phyloP scores from a whole-genome alignment of 2,888 invertebrate species.

The Drosophila mercatorum region DNA sequence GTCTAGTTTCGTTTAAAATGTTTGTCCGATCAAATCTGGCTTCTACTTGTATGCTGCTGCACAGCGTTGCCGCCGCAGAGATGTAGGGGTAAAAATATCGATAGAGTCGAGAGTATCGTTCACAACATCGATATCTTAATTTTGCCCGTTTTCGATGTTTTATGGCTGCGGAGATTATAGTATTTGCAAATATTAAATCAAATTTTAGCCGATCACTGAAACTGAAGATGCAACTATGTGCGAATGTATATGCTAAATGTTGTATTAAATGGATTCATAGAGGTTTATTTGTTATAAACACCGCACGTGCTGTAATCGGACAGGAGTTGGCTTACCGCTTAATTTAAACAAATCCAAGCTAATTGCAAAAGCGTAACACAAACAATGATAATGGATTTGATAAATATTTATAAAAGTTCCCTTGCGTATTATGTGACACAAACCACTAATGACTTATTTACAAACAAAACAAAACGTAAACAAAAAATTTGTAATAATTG shows the following conservation, averaged over 20 bases:
- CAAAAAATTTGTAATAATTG: constrained; percentile 20
- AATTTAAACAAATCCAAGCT: background rate
- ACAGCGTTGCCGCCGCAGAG: constrained; percentile 58
- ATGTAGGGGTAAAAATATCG: constrained; percentile 55
- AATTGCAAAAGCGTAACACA: background rate
- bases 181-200: constrained; percentile 14
- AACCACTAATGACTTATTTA: background rate
- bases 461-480: constrained; percentile 6
- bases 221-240: background rate
- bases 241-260: background rate
- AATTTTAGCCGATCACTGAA: background rate
- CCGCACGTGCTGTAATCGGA: constrained; percentile 2
- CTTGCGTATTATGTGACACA: background rate
- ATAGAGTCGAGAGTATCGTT: constrained; percentile 41
- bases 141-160: constrained; percentile 32
- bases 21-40: constrained; percentile 57
- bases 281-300: background rate
- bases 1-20: constrained; percentile 29
- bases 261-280: background rate
- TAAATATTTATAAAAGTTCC: background rate
- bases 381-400: background rate
- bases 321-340: background rate
- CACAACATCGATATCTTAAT: constrained; percentile 15
- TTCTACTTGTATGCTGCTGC: constrained; percentile 46
- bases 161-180: constrained; percentile 4